phyloP scores from a whole-genome alignment of 2,888 invertebrate species.

The Amiota mariae region DNA sequence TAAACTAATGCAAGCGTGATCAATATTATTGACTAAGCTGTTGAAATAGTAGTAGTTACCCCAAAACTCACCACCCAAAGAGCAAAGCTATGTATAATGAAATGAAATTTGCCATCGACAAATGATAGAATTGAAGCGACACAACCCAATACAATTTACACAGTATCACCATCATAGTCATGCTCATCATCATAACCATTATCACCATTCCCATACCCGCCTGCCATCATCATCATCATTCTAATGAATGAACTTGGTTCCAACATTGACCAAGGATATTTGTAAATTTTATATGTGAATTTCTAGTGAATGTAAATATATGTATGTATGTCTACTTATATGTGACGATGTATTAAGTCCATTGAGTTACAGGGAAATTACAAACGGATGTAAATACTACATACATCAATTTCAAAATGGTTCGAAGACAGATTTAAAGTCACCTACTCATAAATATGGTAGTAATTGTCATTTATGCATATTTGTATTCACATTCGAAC shows the following conservation, averaged over 20 bases:
- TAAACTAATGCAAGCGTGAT: conserved; percentile 41
- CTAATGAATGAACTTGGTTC: conserved; percentile 22
- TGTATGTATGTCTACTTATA: conserved; percentile 19
- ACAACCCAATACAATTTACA: conserved; percentile 40
- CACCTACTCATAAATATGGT: too few relatives aligned
- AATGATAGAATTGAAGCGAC: conserved; percentile 62
- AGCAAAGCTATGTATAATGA: conserved; percentile 40
- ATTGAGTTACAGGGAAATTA: conserved; percentile 54
- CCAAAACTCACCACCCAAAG: background rate
- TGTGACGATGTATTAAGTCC: conserved; percentile 37
- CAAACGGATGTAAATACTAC: conserved; percentile 66
- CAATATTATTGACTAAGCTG: conserved; percentile 61
- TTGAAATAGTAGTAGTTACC: conserved; percentile 33
- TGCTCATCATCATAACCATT: too few relatives aligned
- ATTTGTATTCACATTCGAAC: too few relatives aligned
- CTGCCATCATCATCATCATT: too few relatives aligned
- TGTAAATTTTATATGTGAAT: conserved; percentile 21
- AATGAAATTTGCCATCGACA: background rate
- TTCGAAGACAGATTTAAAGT: background rate
- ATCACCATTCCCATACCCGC: too few relatives aligned
- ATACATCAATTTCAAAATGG: conserved; percentile 51
- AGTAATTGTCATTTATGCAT: too few relatives aligned
- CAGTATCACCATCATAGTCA: conserved; percentile 35
- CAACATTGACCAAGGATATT: conserved; percentile 10
- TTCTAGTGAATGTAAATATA: conserved; percentile 17